Evolutionary conservation across 2,113 vertebrate genomes (phyloP).

Genomic region (Amblyopsis rosae): DNA sequence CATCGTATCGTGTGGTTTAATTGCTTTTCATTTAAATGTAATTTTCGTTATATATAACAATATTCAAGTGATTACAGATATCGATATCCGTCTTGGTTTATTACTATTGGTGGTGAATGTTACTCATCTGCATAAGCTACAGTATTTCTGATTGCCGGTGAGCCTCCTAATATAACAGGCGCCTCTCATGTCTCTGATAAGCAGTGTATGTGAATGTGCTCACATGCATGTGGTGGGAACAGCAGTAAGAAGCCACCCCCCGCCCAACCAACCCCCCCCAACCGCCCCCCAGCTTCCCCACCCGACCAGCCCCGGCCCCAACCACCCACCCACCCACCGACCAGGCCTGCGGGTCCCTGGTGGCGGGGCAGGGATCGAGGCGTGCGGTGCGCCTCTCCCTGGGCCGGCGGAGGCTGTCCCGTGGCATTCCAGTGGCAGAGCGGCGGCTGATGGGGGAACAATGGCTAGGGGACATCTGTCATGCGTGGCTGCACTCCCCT

Average conservation of each 20-base stretch:
- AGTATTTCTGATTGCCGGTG: not conserved
- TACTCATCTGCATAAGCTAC: conserved; percentile 20
- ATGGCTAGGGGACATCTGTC: conserved; percentile 79
- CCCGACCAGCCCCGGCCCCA: conserved; percentile 20
- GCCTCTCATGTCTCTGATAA: not conserved
- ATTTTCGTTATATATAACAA: no score
- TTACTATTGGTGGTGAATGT: conserved; percentile 51
- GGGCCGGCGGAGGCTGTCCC: conserved; percentile 54
- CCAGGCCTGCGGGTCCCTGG: conserved; percentile 13
- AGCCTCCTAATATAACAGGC: not conserved
- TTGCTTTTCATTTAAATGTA: no score
- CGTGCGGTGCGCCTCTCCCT: conserved; percentile 45
- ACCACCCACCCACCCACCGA: conserved; percentile 3
- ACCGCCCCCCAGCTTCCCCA: not conserved
- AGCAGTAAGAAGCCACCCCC: conserved; percentile 33
- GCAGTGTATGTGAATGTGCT: conserved; percentile 7
- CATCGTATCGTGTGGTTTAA: no score
- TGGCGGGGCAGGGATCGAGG: conserved; percentile 10
- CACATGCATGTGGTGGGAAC: conserved; percentile 39
- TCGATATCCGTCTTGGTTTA: conserved; percentile 28
- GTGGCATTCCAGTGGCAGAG: conserved; percentile 71
- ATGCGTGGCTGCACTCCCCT: conserved; percentile 80
- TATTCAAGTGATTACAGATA: conserved; percentile 21
- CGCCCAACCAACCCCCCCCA: no score
- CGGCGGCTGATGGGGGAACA: conserved; percentile 74